Conservation (phyloP, 2,888 invertebrate genomes). For the Epiblema foenella region DNA sequence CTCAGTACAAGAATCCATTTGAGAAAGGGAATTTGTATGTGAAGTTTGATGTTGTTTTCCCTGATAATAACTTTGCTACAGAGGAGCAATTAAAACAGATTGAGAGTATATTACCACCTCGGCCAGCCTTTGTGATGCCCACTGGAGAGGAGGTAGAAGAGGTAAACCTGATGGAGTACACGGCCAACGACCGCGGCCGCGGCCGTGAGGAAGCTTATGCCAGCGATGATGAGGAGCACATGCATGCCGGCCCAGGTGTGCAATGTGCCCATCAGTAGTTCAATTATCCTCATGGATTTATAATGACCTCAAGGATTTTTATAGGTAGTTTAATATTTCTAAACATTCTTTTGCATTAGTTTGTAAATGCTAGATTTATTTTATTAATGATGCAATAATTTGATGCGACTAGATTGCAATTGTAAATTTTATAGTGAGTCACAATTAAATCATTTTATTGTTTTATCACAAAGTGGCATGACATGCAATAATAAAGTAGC, state of each 20-base stretch:
- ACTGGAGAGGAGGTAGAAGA: constrained; percentile 93
- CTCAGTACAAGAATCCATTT: constrained; percentile 92
- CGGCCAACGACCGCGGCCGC: constrained; percentile 84
- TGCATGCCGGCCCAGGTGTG: constrained; percentile 86
- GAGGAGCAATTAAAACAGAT: constrained; percentile 88
- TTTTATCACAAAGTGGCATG: constrained; percentile 44
- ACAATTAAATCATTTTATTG: constrained; percentile 47
- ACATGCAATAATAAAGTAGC: constrained; percentile 42
- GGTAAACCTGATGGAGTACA: constrained; percentile 91
- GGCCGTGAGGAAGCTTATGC: constrained; percentile 89
- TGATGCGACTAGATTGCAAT: constrained; percentile 54
- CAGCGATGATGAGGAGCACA: constrained; percentile 86
- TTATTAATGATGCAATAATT: constrained; percentile 55
- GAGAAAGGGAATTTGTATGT: constrained; percentile 95
- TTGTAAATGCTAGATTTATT: constrained; percentile 58
- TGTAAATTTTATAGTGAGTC: constrained; percentile 49
- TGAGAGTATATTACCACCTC: constrained; percentile 90
- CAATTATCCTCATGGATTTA: constrained; percentile 69
- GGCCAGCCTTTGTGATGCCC: constrained; percentile 89
- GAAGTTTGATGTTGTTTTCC: constrained; percentile 94
- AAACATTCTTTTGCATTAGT: constrained; percentile 59
- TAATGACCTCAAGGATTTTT: constrained; percentile 77
- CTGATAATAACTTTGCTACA: constrained; percentile 91
- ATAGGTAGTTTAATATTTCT: constrained; percentile 73
- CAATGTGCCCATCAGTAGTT: constrained; percentile 93